A percentile compares a stretch with the other conserved stretches of the same genome.
phyloP scores from a whole-genome alignment of 2,888 invertebrate genomes.

The Stenichneumon culpator region DNA sequence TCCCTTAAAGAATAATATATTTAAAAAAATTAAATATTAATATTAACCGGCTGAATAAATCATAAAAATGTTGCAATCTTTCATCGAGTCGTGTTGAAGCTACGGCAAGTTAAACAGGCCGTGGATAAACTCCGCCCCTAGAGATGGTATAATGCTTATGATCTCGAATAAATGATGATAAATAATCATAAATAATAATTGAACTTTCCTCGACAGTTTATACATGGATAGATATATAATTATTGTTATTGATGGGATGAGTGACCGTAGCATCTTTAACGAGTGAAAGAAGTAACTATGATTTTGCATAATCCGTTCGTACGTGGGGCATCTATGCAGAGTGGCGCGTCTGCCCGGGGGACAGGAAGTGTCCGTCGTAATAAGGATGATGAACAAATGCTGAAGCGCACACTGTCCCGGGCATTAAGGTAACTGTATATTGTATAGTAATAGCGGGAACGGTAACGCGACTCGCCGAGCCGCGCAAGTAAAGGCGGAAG shows the following conservation, averaged over 20 bases:
- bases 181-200: background rate
- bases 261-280: conserved; percentile 7
- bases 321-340: background rate
- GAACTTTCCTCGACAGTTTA: background rate
- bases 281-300: background rate
- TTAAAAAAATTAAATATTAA: background rate
- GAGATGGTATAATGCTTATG: background rate
- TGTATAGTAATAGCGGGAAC: conserved; percentile 71
- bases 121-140: background rate
- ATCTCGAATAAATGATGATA: background rate
- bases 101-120: background rate
- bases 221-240: background rate
- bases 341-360: background rate
- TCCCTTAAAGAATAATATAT: background rate
- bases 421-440: conserved; percentile 82
- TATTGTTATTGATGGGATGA: conserved; percentile 3
- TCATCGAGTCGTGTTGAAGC: background rate
- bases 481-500: conserved; percentile 28
- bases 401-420: conserved; percentile 69
- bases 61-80: background rate
- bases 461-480: conserved; percentile 76
- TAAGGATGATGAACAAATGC: conserved; percentile 53
- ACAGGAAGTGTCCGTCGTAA: conserved; percentile 57
- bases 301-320: conserved; percentile 18
- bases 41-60: background rate